Evolutionary conservation across 2,113 vertebrate genomes (phyloP).

Genomic region (Asarcornis scutulata): DNA sequence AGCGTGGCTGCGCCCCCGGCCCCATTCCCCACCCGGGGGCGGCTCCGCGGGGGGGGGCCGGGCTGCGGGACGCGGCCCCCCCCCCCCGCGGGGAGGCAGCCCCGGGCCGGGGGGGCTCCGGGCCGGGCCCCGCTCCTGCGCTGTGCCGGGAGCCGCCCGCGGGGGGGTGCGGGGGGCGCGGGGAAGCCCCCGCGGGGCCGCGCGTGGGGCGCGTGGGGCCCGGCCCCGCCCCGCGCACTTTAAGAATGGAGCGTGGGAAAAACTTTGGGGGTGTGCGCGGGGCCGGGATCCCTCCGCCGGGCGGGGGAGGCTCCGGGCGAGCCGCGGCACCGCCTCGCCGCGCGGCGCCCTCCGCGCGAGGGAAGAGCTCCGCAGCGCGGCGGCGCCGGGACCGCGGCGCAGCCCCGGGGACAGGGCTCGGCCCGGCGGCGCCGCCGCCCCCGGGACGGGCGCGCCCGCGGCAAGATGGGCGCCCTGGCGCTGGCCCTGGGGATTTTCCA

Average conservation of each 20-base stretch:
- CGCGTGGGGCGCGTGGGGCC: not conserved
- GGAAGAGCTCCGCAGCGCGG: constrained; percentile 76
- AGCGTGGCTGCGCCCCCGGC: too few species aligned
- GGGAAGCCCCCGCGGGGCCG: not conserved
- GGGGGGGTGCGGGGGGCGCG: not conserved
- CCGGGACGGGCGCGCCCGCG: constrained; percentile 23
- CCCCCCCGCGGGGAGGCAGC: too few species aligned
- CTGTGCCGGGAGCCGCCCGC: not conserved
- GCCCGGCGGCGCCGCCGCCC: not conserved
- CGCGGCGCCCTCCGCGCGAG: constrained; percentile 67
- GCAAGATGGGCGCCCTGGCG: constrained; percentile 83
- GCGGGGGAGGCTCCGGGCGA: constrained; percentile 64
- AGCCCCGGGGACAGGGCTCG: not conserved
- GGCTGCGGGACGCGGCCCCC: too few species aligned
- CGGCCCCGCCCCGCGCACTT: not conserved
- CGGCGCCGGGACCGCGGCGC: not conserved
- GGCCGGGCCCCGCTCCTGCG: too few species aligned
- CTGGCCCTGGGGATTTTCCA: constrained; percentile 85
- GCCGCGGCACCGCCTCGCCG: constrained; percentile 29
- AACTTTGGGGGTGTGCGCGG: constrained; percentile 77
- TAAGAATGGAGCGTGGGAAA: constrained; percentile 76
- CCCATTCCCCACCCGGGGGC: too few species aligned
- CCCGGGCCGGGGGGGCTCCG: too few species aligned
- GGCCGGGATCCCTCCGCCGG: constrained; percentile 85
- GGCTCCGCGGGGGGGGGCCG: too few species aligned